Base-by-base conservation (phyloP, 2,888 invertebrate species). In the Drosophila monieri region DNA sequence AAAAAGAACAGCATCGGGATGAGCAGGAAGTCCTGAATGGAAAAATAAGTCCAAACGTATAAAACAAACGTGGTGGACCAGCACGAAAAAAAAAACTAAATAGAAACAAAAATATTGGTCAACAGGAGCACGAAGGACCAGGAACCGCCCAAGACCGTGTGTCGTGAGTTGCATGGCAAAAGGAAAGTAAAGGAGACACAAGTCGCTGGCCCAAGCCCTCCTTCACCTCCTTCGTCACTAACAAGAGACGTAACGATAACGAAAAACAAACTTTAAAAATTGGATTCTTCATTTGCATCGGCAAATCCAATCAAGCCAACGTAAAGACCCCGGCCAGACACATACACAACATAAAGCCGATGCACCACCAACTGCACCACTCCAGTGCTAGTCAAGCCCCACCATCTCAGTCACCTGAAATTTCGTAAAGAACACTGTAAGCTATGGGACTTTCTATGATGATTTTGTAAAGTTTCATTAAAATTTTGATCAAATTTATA, bases 191-290 rank as follows among this genome's bases (percentile, higher is more conserved):
- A 32, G 41, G 68, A 39, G 41, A 44, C 59, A 64, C 57, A 47
- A 43, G 69, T 48, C 41, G 51, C 15, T 51, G 71, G 30, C 15
- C 41, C 9, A 9, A 18, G 9, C 41, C n/a, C 9, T 10, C 21
- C 21, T 43, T 12, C 43, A 37, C 53, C 21, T 30, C 25, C 25
- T 25, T 18, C 69, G 61, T 54, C 44, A 62, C 86, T 85, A 88
- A 85, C 88, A 85, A 85, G 88, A 76, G 78, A 69, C 78, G 84
- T 76, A 79, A 78, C 79, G 85, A 84, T 88, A 88, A 88, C 88
- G 89, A 85, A 89, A 88, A 88, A 89, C 89, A 88, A 88, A 89
- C 89, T 89, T 88, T 78, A 88, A 89, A 88, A 88, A 88, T 89
- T 88, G 89, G 89, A 88, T 89, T 88, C 88, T 85, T 88, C 89